Conservation (phyloP, 2,797 vertebrate genomes). For the Astyanax mexicanus region DNA sequence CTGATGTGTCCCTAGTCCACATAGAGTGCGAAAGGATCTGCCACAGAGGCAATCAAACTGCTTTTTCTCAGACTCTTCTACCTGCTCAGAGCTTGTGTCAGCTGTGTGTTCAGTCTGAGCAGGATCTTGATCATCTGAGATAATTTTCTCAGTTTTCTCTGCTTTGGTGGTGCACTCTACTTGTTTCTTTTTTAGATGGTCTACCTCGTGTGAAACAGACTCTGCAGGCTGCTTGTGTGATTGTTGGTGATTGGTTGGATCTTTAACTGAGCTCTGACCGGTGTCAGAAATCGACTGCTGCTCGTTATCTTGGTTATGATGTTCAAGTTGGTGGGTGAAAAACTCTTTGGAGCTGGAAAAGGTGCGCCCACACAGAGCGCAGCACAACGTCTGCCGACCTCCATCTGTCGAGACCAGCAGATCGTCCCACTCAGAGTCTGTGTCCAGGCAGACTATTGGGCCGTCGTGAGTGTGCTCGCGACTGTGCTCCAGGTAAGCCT, state of each 20-base stretch:
- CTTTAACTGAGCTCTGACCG: conserved; percentile 59
- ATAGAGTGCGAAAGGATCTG: conserved; percentile 71
- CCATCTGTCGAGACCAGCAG: conserved; percentile 66
- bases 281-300: conserved; percentile 41
- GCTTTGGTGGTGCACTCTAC: conserved; percentile 81
- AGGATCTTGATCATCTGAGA: conserved; percentile 43
- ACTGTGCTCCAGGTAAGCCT: conserved; percentile 69
- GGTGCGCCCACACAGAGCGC: conserved; percentile 69
- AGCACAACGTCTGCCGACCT: conserved; percentile 62
- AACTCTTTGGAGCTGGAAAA: conserved; percentile 66
- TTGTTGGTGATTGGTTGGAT: conserved; percentile 77
- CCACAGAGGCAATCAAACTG: conserved; percentile 77
- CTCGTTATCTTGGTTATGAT: conserved; percentile 59
- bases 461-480: conserved; percentile 70
- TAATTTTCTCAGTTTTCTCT: conserved; percentile 61
- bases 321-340: conserved; percentile 72
- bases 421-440: conserved; percentile 62
- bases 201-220: conserved; percentile 79
- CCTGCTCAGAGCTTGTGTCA: conserved; percentile 47
- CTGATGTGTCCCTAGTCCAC: conserved; percentile 78
- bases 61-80: conserved; percentile 58
- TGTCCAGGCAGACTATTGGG: conserved; percentile 62
- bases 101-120: conserved; percentile 59
- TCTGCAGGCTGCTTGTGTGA: conserved; percentile 79
- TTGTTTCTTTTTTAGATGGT: conserved; percentile 81